Evolutionary conservation across 2,888 invertebrate species (phyloP), one percentile per base, ranked within the genome.

Genomic region (Tridacna gigas): DNA sequence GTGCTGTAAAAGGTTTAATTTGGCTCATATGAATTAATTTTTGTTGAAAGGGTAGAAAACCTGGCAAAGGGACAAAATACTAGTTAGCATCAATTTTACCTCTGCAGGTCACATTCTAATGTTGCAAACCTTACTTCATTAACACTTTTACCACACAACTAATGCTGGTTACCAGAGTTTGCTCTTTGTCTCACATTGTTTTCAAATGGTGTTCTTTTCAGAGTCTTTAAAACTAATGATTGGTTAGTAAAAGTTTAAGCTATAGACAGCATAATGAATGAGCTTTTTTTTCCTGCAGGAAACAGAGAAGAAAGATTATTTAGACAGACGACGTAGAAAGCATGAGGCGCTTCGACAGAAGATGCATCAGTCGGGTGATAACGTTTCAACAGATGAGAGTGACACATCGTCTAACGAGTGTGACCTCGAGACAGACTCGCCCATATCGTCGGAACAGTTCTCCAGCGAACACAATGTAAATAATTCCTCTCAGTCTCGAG

Each of bases 341-440:
- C 89, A 92, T 73, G 91, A 92, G 77, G 89, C 91, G 51, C 89
- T 92, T 86, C 81, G 93, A 9, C 89, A 90, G 61, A 80, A 85
- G 45, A 87, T 92, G 60, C 87, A 89, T 20, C 88, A 89, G 37
- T 91, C 89, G 45, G 89, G 79, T 51, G 83, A 83, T 48, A 65
- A 69, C 25, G 51, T 66, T 74, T 67, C 82, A 77, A 15, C 15
- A 28, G 71, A 71, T 3, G 71, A 71, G n/a, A 71, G 51, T 25
- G 71, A 71, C 25, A 71, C 71, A 11, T 71, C 71, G 22, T 71
- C 71, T 45, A 26, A 71, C 5, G 71, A 51, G 13, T 51, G 51
- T 15, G 71, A 71, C 71, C 48, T 71, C 12, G 69, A 69, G n/a
- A 69, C 69, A 20, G 71, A 71, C 51, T 71, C 71, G 0, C 71